Conservation (phyloP, 1,140 invertebrate genomes). For the Pseudobourletiella spinata region DNA sequence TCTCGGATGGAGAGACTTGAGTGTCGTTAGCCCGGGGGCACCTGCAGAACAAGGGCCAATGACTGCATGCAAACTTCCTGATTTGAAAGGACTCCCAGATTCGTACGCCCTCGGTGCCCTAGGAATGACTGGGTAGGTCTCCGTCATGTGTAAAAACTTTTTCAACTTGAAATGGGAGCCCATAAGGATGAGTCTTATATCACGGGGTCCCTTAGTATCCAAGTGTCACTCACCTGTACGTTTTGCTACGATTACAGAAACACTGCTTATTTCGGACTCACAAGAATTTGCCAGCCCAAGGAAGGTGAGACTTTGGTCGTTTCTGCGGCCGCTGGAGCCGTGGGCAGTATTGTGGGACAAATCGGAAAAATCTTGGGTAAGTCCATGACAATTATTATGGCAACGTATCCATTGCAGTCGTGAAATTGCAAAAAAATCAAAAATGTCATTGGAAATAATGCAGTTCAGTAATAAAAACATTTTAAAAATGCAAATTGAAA, state of each 20-base stretch:
- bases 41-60: constrained; percentile 7
- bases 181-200: constrained; percentile 55
- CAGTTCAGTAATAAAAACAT: constrained; percentile 43
- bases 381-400: too few species aligned
- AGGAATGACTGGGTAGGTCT: constrained; percentile 63
- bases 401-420: too few species aligned
- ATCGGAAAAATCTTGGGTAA: too few species aligned
- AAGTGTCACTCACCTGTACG: too few species aligned
- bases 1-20: constrained; percentile 33
- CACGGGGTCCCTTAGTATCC: constrained; percentile 44
- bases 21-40: constrained; percentile 11
- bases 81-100: constrained; percentile 47
- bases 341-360: too few species aligned
- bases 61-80: constrained; percentile 41
- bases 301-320: constrained; percentile 56
- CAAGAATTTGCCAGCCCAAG: too few species aligned
- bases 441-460: constrained; percentile 43
- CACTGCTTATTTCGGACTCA: too few species aligned
- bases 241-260: too few species aligned
- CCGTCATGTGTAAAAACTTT: constrained; percentile 58
- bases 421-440: constrained; percentile 42
- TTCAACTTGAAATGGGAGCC: constrained; percentile 55
- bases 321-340: too few species aligned
- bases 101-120: constrained; percentile 48
- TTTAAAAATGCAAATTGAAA: constrained; percentile 44